Evolutionary conservation across 2,888 invertebrate genomes (phyloP).

Genomic region (Physocephala rufipes): DNA sequence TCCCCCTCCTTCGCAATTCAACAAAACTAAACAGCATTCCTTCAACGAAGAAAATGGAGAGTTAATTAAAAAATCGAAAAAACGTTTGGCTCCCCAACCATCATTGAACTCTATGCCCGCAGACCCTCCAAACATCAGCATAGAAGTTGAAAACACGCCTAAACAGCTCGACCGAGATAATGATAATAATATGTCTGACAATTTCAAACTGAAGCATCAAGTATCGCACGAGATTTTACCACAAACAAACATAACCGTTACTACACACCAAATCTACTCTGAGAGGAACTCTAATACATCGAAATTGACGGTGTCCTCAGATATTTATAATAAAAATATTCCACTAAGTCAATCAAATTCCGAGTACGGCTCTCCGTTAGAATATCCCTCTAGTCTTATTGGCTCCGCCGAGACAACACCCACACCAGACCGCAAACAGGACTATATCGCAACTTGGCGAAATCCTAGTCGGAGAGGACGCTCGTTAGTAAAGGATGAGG

Average conservation of each 20-base stretch:
- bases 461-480: constrained; percentile 51
- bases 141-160: background rate
- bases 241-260: too few relatives aligned
- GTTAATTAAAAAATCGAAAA: constrained; percentile 33
- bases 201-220: background rate
- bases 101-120: constrained; percentile 16
- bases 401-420: constrained; percentile 52
- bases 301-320: constrained; percentile 41
- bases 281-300: constrained; percentile 27
- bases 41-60: constrained; percentile 1
- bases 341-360: constrained; percentile 51
- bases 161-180: background rate
- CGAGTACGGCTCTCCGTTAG: constrained; percentile 60
- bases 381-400: constrained; percentile 53
- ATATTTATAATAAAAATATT: constrained; percentile 43
- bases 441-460: constrained; percentile 15
- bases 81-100: constrained; percentile 39
- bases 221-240: too few relatives aligned
- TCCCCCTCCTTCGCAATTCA: too few relatives aligned
- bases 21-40: background rate
- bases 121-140: constrained; percentile 35
- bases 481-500: constrained; percentile 60
- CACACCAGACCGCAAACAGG: constrained; percentile 44
- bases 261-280: constrained; percentile 11
- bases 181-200: constrained; percentile 22